A percentile compares a stretch with the other conserved stretches of the same genome.
Conservation (phyloP, 2,888 invertebrate species). For the Athalia cordata region DNA sequence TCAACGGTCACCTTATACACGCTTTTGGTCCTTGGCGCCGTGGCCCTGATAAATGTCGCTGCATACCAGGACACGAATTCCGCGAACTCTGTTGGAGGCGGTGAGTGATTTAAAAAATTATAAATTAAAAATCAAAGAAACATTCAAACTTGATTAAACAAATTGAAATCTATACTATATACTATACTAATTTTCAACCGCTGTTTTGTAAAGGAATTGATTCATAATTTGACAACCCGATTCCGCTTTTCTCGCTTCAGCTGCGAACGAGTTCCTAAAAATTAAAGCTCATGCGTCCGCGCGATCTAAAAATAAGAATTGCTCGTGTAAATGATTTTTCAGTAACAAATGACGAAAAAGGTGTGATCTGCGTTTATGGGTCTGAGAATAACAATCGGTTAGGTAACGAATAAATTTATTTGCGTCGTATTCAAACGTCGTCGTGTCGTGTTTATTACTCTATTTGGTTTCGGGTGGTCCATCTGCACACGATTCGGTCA, state of each 20-base stretch:
- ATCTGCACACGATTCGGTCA: not conserved
- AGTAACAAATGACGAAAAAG: not conserved
- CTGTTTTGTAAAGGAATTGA: not conserved
- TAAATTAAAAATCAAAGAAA: no score
- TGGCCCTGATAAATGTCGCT: conserved; percentile 10
- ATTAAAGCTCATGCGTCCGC: not conserved
- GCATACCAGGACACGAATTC: not conserved
- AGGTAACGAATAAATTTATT: conserved; percentile 16
- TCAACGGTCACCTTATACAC: not conserved
- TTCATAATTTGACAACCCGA: not conserved
- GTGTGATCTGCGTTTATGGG: no score
- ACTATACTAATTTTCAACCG: no score
- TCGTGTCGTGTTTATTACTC: not conserved
- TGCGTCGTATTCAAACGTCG: not conserved
- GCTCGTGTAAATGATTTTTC: not conserved
- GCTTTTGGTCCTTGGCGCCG: conserved; percentile 27
- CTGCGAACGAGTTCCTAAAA: not conserved
- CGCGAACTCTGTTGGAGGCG: not conserved
- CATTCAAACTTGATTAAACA: no score
- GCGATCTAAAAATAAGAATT: conserved; percentile 24
- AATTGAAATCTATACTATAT: no score
- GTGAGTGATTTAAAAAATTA: not conserved
- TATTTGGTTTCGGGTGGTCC: not conserved
- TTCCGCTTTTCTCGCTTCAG: not conserved
- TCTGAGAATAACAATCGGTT: not conserved